Base-by-base conservation (phyloP, 2,113 vertebrate genomes). In the Dunckerocampus dactyliophorus region DNA sequence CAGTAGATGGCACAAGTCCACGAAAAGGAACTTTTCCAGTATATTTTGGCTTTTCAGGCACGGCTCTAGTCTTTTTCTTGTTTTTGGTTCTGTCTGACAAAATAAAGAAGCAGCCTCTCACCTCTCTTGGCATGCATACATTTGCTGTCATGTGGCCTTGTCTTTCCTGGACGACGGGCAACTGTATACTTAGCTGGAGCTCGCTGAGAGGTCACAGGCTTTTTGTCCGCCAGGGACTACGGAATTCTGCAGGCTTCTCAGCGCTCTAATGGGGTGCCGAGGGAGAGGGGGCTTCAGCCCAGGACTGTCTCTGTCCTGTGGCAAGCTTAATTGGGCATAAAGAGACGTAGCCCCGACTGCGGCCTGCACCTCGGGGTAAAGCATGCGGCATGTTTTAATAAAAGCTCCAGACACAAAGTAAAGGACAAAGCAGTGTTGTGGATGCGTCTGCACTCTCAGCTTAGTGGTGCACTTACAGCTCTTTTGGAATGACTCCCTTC, bases 291-390 rank as follows among this genome's bases (percentile, higher is more conserved):
- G 76, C 65, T 77, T 70, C 76, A 83, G 77, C 48, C 55, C 14
- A 58, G 58, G 83, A 82, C 77, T 45, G 48, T 69, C 72, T 68
- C 68, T 76, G 82, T 83, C 75, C 76, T 66, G 74, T 77, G 76
- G 79, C 72, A 79, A 70, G 77, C 75, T 88, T 88, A 90, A 92
- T 91, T 89, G 82, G 81, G 83, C 85, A 78, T 88, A 82, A 85
- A 86, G 80, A 85, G 77, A 79, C 66, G 62, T 72, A 79, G 67
- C 61, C 76, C 71, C 70, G 63, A 53, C 63, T 53, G 58, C 1
- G 59, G 67, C 81, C 81, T 85, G 72, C 80, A 84, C 85, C 79
- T 80, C 46, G 20, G 72, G 80, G 69, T 81, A 85, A 82, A 82
- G 45, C 53, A 20, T 59, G 65, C 62, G 53, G 74, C 76, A 79